Evolutionary conservation across 2,888 invertebrate species (phyloP).

Genomic region (Eilema depressum): DNA sequence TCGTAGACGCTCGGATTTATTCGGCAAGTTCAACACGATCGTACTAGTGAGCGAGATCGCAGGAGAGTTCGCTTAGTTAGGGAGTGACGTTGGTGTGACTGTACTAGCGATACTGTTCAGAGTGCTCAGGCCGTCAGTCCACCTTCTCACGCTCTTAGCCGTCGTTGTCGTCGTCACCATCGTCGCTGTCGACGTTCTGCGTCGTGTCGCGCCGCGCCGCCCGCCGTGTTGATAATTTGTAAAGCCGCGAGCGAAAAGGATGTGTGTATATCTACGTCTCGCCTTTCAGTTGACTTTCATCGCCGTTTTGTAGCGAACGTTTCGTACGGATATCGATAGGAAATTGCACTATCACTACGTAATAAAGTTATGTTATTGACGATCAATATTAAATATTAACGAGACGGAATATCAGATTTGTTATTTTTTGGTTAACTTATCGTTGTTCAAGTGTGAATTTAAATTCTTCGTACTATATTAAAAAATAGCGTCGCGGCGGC

Average conservation of each 20-base stretch:
- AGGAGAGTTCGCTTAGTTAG: slow-evolving; percentile 64
- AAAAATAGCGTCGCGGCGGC: slow-evolving; percentile 78
- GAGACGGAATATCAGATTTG: slow-evolving; percentile 52
- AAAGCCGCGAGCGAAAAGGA: slow-evolving; percentile 84
- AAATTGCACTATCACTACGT: slow-evolving; percentile 85
- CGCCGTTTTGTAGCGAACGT: slow-evolving; percentile 86
- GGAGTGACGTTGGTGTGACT: slow-evolving; percentile 74
- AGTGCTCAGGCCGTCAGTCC: slow-evolving; percentile 66
- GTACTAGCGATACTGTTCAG: slow-evolving; percentile 73
- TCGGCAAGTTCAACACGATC: slow-evolving; percentile 70
- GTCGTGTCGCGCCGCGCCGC: slow-evolving; percentile 59
- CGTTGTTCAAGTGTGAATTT: slow-evolving; percentile 56
- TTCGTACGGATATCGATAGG: slow-evolving; percentile 84
- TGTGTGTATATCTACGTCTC: slow-evolving; percentile 86
- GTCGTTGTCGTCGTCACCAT: slow-evolving; percentile 55
- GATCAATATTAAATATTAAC: slow-evolving; percentile 55
- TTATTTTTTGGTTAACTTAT: slow-evolving; percentile 41
- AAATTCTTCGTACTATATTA: slow-evolving; percentile 58
- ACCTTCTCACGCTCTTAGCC: slow-evolving; percentile 63
- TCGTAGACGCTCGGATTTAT: slow-evolving; percentile 71
- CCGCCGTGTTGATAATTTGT: slow-evolving; percentile 80
- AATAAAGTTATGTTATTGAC: slow-evolving; percentile 76
- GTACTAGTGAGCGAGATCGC: slow-evolving; percentile 78
- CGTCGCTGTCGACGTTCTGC: slow-evolving; percentile 59
- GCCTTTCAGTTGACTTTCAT: slow-evolving; percentile 87